Base-by-base conservation (phyloP, 2,113 vertebrate genomes). In the Cyanocitta stelleri region DNA sequence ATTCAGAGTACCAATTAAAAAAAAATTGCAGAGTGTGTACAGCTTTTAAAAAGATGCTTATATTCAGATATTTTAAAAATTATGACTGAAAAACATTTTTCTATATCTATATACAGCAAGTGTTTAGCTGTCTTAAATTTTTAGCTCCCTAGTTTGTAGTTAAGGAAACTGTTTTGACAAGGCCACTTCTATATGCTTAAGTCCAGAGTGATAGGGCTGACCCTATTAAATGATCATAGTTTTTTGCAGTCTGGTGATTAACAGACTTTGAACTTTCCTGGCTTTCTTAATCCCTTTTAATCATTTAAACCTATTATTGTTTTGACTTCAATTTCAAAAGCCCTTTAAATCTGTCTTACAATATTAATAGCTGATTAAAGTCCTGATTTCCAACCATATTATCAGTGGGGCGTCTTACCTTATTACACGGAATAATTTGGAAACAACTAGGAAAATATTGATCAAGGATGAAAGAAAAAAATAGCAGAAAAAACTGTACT, bases 291-390 rank as follows among this genome's bases (percentile, higher is more conserved):
- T 97, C 95, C 58, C 27, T 88, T 94, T 95, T 97, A 97, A 97
- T 96, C 94, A 96, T 95, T 97, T 98, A 97, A 98, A 97, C 96
- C 96, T 97, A 97, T 97, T 97, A 97, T 92, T 95, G 81, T 94
- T 96, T 95, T 95, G 89, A 96, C 85, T 94, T 95, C 67, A 87
- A 75, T 91, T 97, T 94, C 85, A 89, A 95, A 97, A 96, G 95
- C 96, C 51, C 19, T 91, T 97, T 97, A 96, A 96, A 94, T 95
- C 96, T 97, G 79, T 89, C 67, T 91, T 86, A 84, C 59, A 93
- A 81, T 96, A 95, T 96, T 97, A 97, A 73, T 86, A 88, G 87
- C 96, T 96, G 89, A 92, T 97, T 97, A 94, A 91, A 94, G 46
- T 89, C 56, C 62, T 49, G 62, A 76, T 94, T 96, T 95, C 58